Percentiles rank a stretch among this genome's conserved stretches.
These are phyloP conservation scores for Thaumetopoea pityocampa DNA, from an alignment of 1,140 invertebrate species.

Conservation along the genomic window DNA sequence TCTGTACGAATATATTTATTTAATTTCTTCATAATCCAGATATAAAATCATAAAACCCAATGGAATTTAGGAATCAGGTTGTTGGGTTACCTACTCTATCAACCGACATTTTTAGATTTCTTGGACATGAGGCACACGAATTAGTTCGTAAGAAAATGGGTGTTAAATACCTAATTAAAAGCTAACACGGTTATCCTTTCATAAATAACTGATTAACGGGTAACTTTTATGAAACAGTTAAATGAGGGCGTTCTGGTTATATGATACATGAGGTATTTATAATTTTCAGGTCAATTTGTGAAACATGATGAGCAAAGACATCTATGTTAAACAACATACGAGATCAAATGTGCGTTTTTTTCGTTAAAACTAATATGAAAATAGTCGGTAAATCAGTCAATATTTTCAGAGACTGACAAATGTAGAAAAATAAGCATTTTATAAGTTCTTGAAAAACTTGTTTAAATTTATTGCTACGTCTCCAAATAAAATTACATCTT, in stretches of 20 bases:
- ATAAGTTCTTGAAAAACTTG: too few relatives aligned
- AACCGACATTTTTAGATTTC: conserved; percentile 21
- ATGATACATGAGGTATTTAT: conserved; percentile 11
- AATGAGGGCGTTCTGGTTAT: conserved; percentile 6
- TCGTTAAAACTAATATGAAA: too few relatives aligned
- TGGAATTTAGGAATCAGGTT: conserved; percentile 23
- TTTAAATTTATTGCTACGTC: too few relatives aligned
- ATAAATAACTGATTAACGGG: conserved; percentile 3
- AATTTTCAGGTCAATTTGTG: conserved; percentile 9
- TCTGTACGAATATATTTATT: conserved; percentile 14
- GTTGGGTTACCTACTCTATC: conserved; percentile 28
- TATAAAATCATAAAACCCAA: conserved; percentile 20
- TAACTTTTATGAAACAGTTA: conserved; percentile 5
- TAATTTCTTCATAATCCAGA: too few relatives aligned
- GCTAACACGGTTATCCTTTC: conserved; percentile 54
- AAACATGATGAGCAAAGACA: conserved; percentile 7
- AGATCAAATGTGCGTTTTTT: neutral
- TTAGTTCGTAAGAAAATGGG: conserved; percentile 46
- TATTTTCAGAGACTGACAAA: too few relatives aligned
- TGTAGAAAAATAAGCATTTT: too few relatives aligned
- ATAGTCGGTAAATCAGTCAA: too few relatives aligned
- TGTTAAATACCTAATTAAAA: conserved; percentile 38
- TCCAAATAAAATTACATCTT: too few relatives aligned
- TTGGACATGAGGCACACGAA: conserved; percentile 27
- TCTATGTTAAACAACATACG: too few relatives aligned